Conservation (phyloP, 2,113 vertebrate genomes). For the Labrus mixtus region DNA sequence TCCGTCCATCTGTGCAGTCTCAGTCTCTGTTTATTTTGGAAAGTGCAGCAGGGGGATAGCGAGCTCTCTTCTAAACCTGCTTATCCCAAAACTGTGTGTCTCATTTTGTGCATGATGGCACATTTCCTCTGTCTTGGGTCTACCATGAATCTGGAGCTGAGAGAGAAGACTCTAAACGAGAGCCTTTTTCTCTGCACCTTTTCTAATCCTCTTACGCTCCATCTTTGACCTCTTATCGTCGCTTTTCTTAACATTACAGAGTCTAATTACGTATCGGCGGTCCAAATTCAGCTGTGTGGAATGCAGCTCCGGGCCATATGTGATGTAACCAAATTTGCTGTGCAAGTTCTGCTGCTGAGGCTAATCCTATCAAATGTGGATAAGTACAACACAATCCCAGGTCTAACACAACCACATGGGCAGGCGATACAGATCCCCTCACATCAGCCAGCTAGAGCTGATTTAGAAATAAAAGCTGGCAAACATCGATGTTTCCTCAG, state of each 20-base stretch:
- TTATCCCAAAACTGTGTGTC: conserved; percentile 20
- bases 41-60: conserved; percentile 32
- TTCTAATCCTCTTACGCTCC: conserved; percentile 51
- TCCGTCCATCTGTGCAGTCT: conserved; percentile 49
- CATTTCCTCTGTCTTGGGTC: conserved; percentile 5
- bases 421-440: conserved; percentile 42
- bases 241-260: conserved; percentile 30
- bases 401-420: conserved; percentile 64
- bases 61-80: conserved; percentile 27
- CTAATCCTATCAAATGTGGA: conserved; percentile 78
- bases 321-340: conserved; percentile 47
- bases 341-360: conserved; percentile 47
- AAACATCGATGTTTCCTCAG: conserved; percentile 14
- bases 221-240: conserved; percentile 53
- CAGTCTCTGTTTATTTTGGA: conserved; percentile 51
- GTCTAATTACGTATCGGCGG: conserved; percentile 60
- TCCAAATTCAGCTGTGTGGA: conserved; percentile 23
- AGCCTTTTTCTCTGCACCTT: conserved; percentile 53
- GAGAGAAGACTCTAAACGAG: conserved; percentile 3
- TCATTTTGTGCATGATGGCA: conserved; percentile 2
- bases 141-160: not conserved
- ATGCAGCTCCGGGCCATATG: conserved; percentile 27
- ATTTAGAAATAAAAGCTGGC: conserved; percentile 6
- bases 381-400: conserved; percentile 62
- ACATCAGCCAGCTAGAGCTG: conserved; percentile 34